Conservation (phyloP, 2,113 vertebrate species). For the Gasterosteus aculeatus region DNA sequence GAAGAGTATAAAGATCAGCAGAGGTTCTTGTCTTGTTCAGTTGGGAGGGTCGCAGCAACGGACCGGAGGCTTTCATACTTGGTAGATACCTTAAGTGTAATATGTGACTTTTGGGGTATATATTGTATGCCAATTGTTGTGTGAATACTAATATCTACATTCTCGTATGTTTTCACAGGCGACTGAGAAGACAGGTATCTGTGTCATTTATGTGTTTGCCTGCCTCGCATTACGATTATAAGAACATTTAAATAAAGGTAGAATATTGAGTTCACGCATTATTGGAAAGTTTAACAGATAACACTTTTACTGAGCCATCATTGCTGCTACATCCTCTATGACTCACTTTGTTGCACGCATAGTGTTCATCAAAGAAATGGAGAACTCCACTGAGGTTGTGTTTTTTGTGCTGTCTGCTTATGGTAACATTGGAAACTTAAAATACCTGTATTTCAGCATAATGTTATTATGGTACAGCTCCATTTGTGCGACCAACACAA, state of each 20-base stretch:
- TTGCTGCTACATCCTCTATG: not conserved
- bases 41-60: not conserved
- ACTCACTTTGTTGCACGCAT: not conserved
- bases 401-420: slow-evolving; percentile 32
- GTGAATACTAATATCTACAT: not conserved
- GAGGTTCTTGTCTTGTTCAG: not conserved
- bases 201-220: not conserved
- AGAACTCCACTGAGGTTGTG: slow-evolving; percentile 24
- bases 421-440: slow-evolving; percentile 27
- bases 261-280: not conserved
- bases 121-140: not conserved
- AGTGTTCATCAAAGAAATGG: slow-evolving; percentile 6
- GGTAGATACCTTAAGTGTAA: not conserved
- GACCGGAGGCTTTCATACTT: not conserved
- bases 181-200: not conserved
- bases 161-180: not conserved
- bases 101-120: not conserved
- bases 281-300: not conserved
- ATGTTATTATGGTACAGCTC: slow-evolving; percentile 32
- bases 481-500: slow-evolving; percentile 20
- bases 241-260: not conserved
- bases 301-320: not conserved
- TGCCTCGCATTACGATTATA: not conserved
- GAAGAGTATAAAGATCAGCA: not conserved
- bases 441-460: slow-evolving; percentile 37